These are phyloP conservation scores for Charaxes varanes DNA, from an alignment of 1,140 invertebrate species.

Conservation along the genomic window DNA sequence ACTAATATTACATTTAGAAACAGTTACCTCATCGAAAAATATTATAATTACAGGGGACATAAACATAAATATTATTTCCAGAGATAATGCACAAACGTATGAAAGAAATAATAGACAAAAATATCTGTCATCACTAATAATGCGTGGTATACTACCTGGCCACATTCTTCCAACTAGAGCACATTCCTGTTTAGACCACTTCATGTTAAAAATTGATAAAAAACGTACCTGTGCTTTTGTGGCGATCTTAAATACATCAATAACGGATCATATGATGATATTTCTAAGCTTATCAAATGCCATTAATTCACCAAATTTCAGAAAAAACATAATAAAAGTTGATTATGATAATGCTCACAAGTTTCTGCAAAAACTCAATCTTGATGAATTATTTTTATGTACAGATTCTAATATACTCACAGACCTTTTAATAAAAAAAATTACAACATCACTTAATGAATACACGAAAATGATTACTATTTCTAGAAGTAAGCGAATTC, in stretches of 20 bases:
- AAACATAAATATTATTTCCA: constrained; percentile 24
- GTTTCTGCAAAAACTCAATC: constrained; percentile 1
- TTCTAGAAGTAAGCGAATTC: constrained; percentile 7
- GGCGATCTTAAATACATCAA: constrained; percentile 15
- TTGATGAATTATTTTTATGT: constrained; percentile 2
- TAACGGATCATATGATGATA: constrained; percentile 21
- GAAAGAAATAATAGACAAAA: constrained; percentile 19
- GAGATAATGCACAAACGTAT: constrained; percentile 5
- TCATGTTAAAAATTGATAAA: constrained; percentile 25
- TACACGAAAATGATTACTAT: constrained; percentile 4
- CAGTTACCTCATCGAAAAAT: constrained; percentile 5
- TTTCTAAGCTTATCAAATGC: constrained; percentile 3
- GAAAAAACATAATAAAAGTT: too few relatives aligned
- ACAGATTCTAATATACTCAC: constrained; percentile 7
- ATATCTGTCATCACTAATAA: constrained; percentile 21
- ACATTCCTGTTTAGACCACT: constrained; percentile 22
- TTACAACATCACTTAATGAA: neutral
- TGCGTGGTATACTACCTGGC: constrained; percentile 18
- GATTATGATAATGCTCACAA: too few relatives aligned
- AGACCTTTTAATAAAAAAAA: constrained; percentile 2
- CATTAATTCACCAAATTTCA: neutral
- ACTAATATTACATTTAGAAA: constrained; percentile 10
- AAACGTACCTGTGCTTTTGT: constrained; percentile 8
- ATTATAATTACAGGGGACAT: constrained; percentile 24
- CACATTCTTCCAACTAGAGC: constrained; percentile 23